Evolutionary conservation across 2,888 invertebrate species (phyloP).

Genomic region (Cephus runcator): DNA sequence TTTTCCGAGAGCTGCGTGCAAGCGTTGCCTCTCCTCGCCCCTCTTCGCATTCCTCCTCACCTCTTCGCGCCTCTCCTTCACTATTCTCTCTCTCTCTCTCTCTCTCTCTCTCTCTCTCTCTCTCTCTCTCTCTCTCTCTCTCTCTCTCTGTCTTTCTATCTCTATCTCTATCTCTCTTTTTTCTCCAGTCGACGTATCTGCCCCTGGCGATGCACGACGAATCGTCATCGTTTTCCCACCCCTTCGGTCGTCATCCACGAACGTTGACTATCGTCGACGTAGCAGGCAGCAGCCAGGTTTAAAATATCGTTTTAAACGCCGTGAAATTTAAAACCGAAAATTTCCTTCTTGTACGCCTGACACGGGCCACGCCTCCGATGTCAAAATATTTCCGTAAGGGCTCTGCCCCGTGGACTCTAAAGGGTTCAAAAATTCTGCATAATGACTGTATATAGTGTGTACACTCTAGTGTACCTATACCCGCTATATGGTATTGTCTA

Average conservation of each 20-base stretch:
- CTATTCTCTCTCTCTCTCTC: constrained; percentile 1
- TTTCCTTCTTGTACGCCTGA: constrained; percentile 14
- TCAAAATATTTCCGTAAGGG: constrained; percentile 60
- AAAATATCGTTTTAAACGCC: constrained; percentile 20
- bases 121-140: too few species aligned
- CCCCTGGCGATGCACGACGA: background rate
- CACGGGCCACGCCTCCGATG: constrained; percentile 53
- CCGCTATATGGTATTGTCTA: constrained; percentile 46
- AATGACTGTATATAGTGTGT: constrained; percentile 5
- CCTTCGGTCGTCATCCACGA: background rate
- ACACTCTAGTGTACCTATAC: background rate
- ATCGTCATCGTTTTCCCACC: background rate
- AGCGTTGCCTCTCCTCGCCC: constrained; percentile 21
- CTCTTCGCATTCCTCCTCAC: constrained; percentile 22
- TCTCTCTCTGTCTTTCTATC: too few species aligned
- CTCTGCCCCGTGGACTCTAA: constrained; percentile 15
- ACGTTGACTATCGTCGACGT: background rate
- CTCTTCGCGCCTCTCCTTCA: constrained; percentile 26
- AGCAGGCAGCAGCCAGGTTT: background rate
- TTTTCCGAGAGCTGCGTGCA: constrained; percentile 15
- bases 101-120: too few species aligned
- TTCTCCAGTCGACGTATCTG: background rate
- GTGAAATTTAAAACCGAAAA: constrained; percentile 25
- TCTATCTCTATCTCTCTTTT: too few species aligned
- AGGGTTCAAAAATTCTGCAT: constrained; percentile 41